Evolutionary conservation across 1,140 invertebrate species (phyloP).

Genomic region (Atta colombica): DNA sequence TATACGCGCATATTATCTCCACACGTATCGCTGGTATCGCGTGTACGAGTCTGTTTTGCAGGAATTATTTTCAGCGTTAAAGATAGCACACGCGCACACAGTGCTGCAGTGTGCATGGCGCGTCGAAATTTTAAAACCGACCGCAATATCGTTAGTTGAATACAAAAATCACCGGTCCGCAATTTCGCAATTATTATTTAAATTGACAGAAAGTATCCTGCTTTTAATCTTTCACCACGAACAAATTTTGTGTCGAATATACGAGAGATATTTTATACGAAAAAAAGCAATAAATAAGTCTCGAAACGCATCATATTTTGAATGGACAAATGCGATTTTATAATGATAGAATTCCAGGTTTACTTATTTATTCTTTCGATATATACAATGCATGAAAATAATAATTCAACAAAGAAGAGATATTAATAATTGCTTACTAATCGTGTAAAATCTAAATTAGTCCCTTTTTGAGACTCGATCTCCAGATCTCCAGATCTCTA

Average conservation of each 20-base stretch:
- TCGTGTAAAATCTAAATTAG: no score
- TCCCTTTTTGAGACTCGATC: no score
- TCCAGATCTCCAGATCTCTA: no score
- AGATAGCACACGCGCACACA: neutral
- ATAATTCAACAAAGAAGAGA: no score
- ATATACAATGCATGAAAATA: no score
- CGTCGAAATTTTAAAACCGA: conserved; percentile 21
- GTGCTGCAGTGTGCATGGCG: neutral
- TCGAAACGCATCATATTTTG: conserved; percentile 2
- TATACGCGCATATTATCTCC: conserved; percentile 40
- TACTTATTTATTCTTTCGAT: neutral
- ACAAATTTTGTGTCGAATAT: neutral
- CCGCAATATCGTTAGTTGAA: neutral
- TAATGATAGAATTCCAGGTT: neutral
- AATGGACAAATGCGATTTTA: neutral
- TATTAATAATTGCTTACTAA: no score
- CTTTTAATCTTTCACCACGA: neutral
- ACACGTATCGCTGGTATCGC: conserved; percentile 45
- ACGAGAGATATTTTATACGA: neutral
- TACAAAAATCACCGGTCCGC: neutral
- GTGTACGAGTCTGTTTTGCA: conserved; percentile 36
- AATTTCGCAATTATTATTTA: conserved; percentile 32
- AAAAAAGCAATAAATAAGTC: neutral
- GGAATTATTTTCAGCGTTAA: conserved; percentile 51
- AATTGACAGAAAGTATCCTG: neutral